Percentiles rank a stretch among this genome's conserved stretches.
Conservation (phyloP, 2,797 vertebrate genomes). For the Numenius phaeopus region DNA sequence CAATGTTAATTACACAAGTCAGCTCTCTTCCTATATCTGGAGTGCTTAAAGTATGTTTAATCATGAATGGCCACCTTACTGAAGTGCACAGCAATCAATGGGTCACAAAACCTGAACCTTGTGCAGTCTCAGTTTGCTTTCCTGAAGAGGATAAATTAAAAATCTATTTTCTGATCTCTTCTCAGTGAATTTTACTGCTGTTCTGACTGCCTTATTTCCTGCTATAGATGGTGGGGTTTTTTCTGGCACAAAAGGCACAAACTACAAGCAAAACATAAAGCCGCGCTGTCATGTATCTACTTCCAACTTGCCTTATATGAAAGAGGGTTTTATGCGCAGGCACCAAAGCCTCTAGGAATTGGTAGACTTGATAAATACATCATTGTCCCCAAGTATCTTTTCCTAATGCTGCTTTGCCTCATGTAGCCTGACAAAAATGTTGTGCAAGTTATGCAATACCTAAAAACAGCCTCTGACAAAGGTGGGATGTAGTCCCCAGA, state of each 20-base stretch:
- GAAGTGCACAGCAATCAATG: not conserved
- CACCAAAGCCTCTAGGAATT: not conserved
- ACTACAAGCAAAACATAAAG: not conserved
- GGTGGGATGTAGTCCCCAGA: not conserved
- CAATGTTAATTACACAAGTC: not conserved
- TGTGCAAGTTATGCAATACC: not conserved
- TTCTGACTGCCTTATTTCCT: not conserved
- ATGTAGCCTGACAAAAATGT: not conserved
- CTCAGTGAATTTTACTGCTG: not conserved
- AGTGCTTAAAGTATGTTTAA: not conserved
- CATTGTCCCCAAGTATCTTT: not conserved
- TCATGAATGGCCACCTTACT: not conserved
- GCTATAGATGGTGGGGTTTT: not conserved
- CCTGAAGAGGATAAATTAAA: not conserved
- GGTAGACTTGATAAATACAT: not conserved
- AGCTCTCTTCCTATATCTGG: not conserved
- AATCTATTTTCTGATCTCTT: constrained; percentile 16
- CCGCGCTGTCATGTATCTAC: accelerated
- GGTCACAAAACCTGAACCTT: not conserved
- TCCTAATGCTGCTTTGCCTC: not conserved
- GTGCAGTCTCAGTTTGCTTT: not conserved
- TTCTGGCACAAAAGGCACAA: not conserved
- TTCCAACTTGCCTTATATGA: not conserved
- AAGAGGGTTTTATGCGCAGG: not conserved
- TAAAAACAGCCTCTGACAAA: not conserved